phyloP scores from a whole-genome alignment of 2,888 invertebrate genomes.

The Choreutis nemorana region DNA sequence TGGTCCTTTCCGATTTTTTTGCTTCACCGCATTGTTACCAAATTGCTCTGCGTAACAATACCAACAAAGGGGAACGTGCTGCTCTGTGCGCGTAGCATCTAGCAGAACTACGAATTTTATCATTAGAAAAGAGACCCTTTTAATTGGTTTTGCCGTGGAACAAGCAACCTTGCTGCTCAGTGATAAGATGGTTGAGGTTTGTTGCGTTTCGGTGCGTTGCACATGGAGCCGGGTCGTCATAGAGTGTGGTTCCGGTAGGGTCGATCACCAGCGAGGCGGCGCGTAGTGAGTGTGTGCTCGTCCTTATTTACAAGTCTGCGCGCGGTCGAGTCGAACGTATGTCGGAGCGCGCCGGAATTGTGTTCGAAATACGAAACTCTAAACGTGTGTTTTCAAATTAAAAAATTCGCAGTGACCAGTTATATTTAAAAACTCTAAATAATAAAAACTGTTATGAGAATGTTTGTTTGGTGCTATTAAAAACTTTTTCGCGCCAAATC shows the following conservation, averaged over 20 bases:
- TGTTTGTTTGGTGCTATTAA: too few relatives aligned
- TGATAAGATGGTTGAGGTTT: not conserved
- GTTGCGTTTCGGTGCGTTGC: slow-evolving; percentile 60
- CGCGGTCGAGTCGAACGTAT: slow-evolving; percentile 23
- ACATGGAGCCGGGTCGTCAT: slow-evolving; percentile 55
- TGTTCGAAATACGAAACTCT: slow-evolving; percentile 16
- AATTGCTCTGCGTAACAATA: slow-evolving; percentile 40
- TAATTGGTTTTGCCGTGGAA: too few relatives aligned
- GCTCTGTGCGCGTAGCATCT: slow-evolving; percentile 54
- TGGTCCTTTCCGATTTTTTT: slow-evolving; percentile 27
- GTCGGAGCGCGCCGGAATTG: slow-evolving; percentile 35
- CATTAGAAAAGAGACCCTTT: too few relatives aligned
- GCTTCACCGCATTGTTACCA: slow-evolving; percentile 29
- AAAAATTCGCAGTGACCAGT: too few relatives aligned
- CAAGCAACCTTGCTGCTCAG: too few relatives aligned
- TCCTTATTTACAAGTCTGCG: slow-evolving; percentile 40
- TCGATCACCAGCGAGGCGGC: slow-evolving; percentile 59
- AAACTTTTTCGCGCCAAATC: too few relatives aligned
- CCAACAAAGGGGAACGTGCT: slow-evolving; percentile 41
- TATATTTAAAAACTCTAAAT: too few relatives aligned
- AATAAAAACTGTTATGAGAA: too few relatives aligned
- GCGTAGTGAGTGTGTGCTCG: slow-evolving; percentile 36
- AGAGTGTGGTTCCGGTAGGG: slow-evolving; percentile 67
- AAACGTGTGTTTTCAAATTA: too few relatives aligned
- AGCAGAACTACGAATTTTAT: slow-evolving; percentile 49